These are phyloP conservation scores for Papilio glaucus DNA, from an alignment of 1,140 invertebrate species.

Conservation along the genomic window DNA sequence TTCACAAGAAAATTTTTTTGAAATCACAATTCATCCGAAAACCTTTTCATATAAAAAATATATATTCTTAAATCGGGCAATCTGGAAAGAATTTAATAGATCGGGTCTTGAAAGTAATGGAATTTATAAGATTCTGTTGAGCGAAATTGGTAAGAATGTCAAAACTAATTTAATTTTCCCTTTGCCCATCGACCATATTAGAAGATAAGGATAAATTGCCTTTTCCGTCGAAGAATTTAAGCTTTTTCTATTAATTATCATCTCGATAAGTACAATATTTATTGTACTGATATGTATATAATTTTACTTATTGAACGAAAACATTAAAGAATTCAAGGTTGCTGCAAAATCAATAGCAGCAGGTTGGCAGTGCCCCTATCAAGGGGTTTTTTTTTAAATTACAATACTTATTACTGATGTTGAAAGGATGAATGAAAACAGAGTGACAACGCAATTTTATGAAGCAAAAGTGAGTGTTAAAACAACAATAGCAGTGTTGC, in stretches of 20 bases:
- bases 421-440: no score
- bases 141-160: slow-evolving; percentile 22
- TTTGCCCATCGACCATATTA: slow-evolving; percentile 16
- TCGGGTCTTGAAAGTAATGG: slow-evolving; percentile 5
- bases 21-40: neutral
- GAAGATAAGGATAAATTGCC: slow-evolving; percentile 9
- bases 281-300: no score
- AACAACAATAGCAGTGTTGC: no score
- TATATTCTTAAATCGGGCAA: neutral
- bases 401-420: no score
- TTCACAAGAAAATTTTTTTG: neutral
- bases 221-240: neutral
- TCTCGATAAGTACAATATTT: neutral
- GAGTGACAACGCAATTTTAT: no score
- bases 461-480: no score
- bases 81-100: slow-evolving; percentile 8
- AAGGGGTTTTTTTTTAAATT: no score
- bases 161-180: slow-evolving; percentile 15
- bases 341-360: no score
- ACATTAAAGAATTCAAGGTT: no score
- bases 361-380: no score
- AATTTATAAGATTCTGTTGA: slow-evolving; percentile 13
- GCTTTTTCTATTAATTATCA: neutral
- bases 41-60: neutral
- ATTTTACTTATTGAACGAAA: no score